Base-by-base conservation (phyloP, 2,113 vertebrate genomes). In the Nipponia nippon region DNA sequence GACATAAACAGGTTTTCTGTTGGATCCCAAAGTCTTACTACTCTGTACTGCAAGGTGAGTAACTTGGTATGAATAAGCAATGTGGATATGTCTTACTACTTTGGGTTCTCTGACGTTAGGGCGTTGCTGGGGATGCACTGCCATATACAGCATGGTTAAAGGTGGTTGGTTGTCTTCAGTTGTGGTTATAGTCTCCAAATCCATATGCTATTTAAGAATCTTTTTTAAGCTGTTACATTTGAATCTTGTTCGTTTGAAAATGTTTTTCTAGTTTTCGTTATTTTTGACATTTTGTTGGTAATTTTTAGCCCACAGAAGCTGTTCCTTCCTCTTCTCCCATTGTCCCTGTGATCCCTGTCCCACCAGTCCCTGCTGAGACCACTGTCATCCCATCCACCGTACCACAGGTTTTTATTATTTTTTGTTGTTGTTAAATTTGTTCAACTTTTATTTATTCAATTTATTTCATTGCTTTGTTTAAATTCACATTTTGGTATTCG, bases 331-430 rank as follows among this genome's bases (percentile, higher is more conserved):
- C 99, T 98, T 97, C 98, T 99, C 98, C 99, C 98, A 99, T 98
- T 99, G 99, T 99, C 99, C 99, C 99, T 90, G 99, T 99, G 98
- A 99, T 99, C 99, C 99, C 99, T 98, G 98, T 99, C 98, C 98
- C 98, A 97, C 99, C 99, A 97, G 98, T 99, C 99, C 99, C 99
- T 97, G 98, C 99, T 73, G 99, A 99, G 98, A 98, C 97, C 98
- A 96, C 98, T 98, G 95, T 98, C 99, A 99, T 98, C 98, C 98
- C 98, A 98, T 97, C 98, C 95, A 98, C 98, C 96, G 98, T 97
- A 96, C 97, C 98, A 98, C 99, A 99, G 99, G 99, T 99, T 98
- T 98, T 98, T 98, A 98, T 97, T 98, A 91, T 89, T 98, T 83
- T 40, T 40, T 42, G 12, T 40, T 42, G 12, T 97, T 92, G 25